Evolutionary conservation across 2,797 vertebrate genomes (phyloP).

Genomic region (Hypotaenidia philippensis): DNA sequence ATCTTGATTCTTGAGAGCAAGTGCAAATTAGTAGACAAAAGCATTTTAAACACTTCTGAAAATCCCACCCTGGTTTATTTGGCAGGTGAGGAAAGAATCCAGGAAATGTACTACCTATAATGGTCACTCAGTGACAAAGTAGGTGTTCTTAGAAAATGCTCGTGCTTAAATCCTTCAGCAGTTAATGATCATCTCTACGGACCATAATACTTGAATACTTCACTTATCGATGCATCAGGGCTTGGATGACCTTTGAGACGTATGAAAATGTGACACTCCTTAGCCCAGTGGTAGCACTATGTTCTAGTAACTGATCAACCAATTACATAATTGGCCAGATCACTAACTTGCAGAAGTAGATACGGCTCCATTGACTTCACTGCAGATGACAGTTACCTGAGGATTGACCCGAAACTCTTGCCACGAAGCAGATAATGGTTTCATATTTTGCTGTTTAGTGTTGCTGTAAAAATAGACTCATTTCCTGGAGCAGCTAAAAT

Average conservation of each 20-base stretch:
- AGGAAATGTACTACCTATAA: neutral
- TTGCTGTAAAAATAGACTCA: slow-evolving; percentile 58
- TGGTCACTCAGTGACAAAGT: neutral
- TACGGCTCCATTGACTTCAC: neutral
- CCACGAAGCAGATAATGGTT: neutral
- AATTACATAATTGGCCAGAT: slow-evolving; percentile 43
- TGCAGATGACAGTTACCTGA: slow-evolving; percentile 22
- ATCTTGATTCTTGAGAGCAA: neutral
- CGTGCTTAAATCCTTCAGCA: neutral
- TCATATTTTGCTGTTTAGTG: slow-evolving; percentile 27
- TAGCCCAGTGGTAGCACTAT: slow-evolving; percentile 15
- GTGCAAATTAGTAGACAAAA: neutral
- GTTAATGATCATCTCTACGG: slow-evolving; percentile 60
- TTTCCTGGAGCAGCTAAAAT: slow-evolving; percentile 55
- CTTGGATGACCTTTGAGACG: slow-evolving; percentile 70
- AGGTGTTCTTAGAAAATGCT: neutral
- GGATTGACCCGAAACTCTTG: slow-evolving; percentile 29
- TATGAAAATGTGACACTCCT: slow-evolving; percentile 68
- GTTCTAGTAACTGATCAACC: slow-evolving; percentile 67
- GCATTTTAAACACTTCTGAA: neutral
- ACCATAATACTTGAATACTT: slow-evolving; percentile 51
- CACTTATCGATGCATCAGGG: slow-evolving; percentile 73
- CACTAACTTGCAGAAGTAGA: neutral
- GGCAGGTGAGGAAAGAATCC: neutral
- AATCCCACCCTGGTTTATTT: slow-evolving; percentile 10